A percentile compares a stretch with the other conserved stretches of the same genome.
Conservation (phyloP, 2,888 invertebrate species). For the Sesia bembeciformis region DNA sequence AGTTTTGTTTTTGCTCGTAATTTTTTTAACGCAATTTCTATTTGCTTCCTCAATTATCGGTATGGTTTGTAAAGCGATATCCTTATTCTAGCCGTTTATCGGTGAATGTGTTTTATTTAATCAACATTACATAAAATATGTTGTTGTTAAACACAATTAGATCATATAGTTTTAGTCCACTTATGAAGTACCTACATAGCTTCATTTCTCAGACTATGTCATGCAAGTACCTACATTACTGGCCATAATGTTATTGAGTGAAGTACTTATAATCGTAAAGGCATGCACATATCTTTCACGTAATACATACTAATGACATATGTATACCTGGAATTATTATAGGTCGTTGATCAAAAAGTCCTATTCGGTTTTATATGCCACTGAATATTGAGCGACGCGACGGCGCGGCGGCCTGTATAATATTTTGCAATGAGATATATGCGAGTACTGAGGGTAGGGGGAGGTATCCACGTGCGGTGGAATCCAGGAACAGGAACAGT, state of each 20-base stretch:
- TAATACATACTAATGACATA: no score
- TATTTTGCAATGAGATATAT: constrained; percentile 41
- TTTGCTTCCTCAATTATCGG: background rate
- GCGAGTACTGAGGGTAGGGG: constrained; percentile 12
- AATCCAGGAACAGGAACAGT: constrained; percentile 3
- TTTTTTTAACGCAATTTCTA: constrained; percentile 43
- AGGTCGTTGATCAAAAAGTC: constrained; percentile 36
- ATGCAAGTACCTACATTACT: no score
- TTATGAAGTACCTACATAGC: no score
- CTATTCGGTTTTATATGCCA: constrained; percentile 48
- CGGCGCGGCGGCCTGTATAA: constrained; percentile 13
- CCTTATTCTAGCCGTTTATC: background rate
- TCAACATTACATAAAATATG: no score
- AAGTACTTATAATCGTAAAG: no score
- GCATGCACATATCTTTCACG: no score
- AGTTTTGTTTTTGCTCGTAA: constrained; percentile 53
- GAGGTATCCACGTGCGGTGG: constrained; percentile 8
- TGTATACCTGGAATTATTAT: background rate
- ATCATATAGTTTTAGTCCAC: no score
- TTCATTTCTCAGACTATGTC: no score
- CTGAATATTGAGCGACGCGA: constrained; percentile 51
- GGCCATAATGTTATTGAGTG: no score
- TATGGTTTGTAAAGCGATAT: constrained; percentile 12
- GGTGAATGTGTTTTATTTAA: no score
- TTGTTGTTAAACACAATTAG: no score